These are phyloP conservation scores for Serilophus lunatus DNA, from an alignment of 2,113 vertebrate species.

Conservation along the genomic window DNA sequence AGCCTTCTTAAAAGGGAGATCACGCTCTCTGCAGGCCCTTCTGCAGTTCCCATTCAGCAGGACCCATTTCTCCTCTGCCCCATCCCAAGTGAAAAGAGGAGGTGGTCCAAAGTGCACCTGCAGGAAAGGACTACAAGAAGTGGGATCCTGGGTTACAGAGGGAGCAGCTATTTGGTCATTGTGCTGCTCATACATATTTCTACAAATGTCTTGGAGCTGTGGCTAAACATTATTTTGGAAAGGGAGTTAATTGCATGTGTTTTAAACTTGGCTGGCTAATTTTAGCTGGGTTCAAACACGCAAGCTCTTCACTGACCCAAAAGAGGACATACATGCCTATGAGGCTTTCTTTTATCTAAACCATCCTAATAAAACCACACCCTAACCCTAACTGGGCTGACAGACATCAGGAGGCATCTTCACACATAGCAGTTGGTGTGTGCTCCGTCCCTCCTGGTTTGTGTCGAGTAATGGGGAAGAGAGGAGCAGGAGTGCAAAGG, in stretches of 20 bases:
- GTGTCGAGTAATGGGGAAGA: not conserved
- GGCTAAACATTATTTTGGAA: not conserved
- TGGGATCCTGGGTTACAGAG: not conserved
- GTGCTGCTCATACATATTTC: not conserved
- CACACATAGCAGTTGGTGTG: not conserved
- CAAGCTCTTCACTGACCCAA: not conserved
- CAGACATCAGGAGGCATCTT: not conserved
- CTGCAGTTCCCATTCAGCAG: not conserved
- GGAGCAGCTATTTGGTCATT: not conserved
- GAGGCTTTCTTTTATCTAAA: not conserved
- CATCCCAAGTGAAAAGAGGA: not conserved
- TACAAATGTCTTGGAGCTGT: not conserved
- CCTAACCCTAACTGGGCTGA: not conserved
- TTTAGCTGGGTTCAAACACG: not conserved
- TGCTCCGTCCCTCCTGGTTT: not conserved
- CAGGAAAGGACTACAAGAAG: not conserved
- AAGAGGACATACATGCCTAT: not conserved
- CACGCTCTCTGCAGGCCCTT: not conserved
- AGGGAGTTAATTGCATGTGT: not conserved
- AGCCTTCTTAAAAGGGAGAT: not conserved
- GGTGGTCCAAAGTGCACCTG: not conserved
- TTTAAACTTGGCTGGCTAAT: not conserved
- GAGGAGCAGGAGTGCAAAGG: not conserved
- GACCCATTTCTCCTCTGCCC: not conserved
- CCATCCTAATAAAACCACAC: not conserved